phyloP scores from a whole-genome alignment of 2,888 invertebrate genomes.

The Cryptus armator region DNA sequence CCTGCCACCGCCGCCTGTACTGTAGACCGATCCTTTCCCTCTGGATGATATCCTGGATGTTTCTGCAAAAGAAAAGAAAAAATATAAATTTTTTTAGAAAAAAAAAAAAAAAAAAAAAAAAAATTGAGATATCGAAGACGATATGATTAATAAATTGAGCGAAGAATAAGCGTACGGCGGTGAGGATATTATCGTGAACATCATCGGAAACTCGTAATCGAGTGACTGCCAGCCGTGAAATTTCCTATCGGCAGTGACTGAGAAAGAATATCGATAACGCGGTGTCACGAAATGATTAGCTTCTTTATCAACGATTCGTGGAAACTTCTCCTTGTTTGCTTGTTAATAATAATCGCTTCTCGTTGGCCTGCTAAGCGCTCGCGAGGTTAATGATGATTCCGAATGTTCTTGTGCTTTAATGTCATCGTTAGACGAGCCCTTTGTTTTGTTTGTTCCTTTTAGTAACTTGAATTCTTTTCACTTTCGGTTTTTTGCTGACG shows the following conservation, averaged over 20 bases:
- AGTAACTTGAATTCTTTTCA: conserved; percentile 3
- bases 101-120: not conserved
- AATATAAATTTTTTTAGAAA: not conserved
- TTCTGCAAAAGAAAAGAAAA: conserved; percentile 88
- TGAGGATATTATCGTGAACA: conserved; percentile 43
- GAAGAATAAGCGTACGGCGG: conserved; percentile 25
- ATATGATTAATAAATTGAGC: not conserved
- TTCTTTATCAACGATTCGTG: conserved; percentile 16
- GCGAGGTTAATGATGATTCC: conserved; percentile 54
- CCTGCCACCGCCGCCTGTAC: conserved; percentile 84
- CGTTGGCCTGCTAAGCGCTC: conserved; percentile 69
- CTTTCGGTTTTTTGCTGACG: conserved; percentile 12
- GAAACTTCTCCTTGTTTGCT: conserved; percentile 7
- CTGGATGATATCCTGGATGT: conserved; percentile 94
- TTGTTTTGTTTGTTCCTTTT: conserved; percentile 46
- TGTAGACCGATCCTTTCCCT: conserved; percentile 88
- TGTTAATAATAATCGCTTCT: not conserved
- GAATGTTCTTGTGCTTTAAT: conserved; percentile 57
- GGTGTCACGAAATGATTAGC: not conserved
- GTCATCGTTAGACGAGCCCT: conserved; percentile 47
- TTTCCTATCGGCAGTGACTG: conserved; percentile 3
- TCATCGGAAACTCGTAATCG: conserved; percentile 36
- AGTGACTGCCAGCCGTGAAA: not conserved
- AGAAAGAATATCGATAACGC: conserved; percentile 27
- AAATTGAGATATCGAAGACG: not conserved